Conservation (phyloP, 2,888 invertebrate genomes). For the Phaedon cochleariae region DNA sequence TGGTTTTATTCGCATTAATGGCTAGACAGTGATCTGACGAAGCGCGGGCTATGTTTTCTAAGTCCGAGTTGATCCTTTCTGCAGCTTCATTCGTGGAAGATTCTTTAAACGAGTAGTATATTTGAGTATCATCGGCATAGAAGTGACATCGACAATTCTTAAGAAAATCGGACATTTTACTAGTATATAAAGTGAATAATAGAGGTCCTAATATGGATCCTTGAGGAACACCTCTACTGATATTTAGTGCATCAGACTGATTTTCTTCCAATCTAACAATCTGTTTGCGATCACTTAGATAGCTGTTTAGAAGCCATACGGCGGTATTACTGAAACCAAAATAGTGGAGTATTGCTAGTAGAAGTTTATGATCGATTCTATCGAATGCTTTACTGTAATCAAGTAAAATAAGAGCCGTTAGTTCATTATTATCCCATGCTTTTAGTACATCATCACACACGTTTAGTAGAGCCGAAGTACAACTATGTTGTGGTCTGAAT, state of each 20-base stretch:
- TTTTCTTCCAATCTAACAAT: not conserved
- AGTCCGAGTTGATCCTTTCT: not conserved
- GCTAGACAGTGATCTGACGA: not conserved
- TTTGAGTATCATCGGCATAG: constrained; percentile 1
- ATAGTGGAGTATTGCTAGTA: not conserved
- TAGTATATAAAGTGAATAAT: not conserved
- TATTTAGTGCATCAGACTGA: not conserved
- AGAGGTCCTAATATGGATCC: not conserved
- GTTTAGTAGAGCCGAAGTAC: not conserved
- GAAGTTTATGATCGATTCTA: not conserved
- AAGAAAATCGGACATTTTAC: not conserved
- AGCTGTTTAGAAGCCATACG: not conserved
- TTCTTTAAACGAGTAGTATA: constrained; percentile 6
- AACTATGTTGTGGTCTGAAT: not conserved
- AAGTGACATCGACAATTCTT: not conserved
- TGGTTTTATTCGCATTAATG: not conserved
- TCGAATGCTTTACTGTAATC: too few species aligned
- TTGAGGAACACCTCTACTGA: not conserved
- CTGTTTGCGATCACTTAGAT: not conserved
- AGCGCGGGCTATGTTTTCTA: not conserved
- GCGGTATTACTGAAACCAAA: not conserved
- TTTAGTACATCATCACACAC: not conserved
- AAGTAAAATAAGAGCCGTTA: too few species aligned
- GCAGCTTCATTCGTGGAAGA: not conserved
- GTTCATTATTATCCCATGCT: too few species aligned